These are phyloP conservation scores for Thumatha senex DNA, from an alignment of 2,888 invertebrate genomes.

Conservation along the genomic window DNA sequence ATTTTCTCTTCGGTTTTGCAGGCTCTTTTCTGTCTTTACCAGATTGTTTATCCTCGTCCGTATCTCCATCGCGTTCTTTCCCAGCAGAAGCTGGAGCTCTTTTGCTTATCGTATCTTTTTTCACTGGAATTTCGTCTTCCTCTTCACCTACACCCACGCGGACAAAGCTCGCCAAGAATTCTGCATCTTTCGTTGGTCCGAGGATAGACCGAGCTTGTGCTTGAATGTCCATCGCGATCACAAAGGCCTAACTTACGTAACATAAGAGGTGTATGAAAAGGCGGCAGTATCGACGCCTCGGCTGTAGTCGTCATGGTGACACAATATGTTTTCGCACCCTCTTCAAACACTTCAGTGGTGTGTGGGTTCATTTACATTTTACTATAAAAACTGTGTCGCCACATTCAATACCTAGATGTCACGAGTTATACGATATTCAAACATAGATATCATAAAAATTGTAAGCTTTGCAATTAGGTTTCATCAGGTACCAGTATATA, in stretches of 20 bases:
- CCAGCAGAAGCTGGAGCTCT: constrained; percentile 62
- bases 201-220: constrained; percentile 84
- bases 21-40: constrained; percentile 64
- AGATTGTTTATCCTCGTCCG: constrained; percentile 57
- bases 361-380: constrained; percentile 21
- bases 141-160: constrained; percentile 86
- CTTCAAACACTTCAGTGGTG: constrained; percentile 50
- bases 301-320: constrained; percentile 74
- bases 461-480: no score
- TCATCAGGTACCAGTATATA: no score
- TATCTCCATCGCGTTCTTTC: constrained; percentile 49
- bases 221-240: constrained; percentile 52
- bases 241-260: constrained; percentile 54
- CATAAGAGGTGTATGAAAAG: constrained; percentile 57
- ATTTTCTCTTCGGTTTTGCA: constrained; percentile 61
- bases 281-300: constrained; percentile 72
- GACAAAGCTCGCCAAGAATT: constrained; percentile 91
- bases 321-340: constrained; percentile 72
- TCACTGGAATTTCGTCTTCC: constrained; percentile 74
- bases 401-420: background rate
- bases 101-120: constrained; percentile 73
- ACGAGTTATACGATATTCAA: background rate
- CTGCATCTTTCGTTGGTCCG: constrained; percentile 87
- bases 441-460: background rate
- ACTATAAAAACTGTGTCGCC: constrained; percentile 27